A percentile compares a stretch with the other conserved stretches of the same genome.
Conservation (phyloP, 2,888 invertebrate species). For the Stegana nigrithorax region DNA sequence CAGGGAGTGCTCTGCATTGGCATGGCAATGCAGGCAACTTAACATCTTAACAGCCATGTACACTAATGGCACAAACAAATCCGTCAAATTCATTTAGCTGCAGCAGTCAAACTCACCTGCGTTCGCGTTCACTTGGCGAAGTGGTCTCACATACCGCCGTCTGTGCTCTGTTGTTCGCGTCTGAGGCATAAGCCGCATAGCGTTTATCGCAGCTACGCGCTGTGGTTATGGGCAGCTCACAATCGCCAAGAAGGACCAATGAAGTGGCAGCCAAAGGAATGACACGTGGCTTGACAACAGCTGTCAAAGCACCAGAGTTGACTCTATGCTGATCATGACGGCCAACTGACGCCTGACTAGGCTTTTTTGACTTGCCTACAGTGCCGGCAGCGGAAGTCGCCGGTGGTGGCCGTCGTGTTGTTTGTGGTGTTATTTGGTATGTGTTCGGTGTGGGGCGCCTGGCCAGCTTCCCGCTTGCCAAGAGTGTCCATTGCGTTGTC, state of each 20-base stretch:
- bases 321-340: too few species aligned
- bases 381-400: neutral
- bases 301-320: too few species aligned
- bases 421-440: neutral
- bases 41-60: too few species aligned
- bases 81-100: conserved; percentile 3
- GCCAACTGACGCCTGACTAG: too few species aligned
- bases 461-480: conserved; percentile 49
- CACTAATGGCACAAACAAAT: neutral
- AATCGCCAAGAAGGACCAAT: conserved; percentile 57
- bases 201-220: conserved; percentile 31
- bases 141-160: neutral
- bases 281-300: conserved; percentile 41
- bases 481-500: conserved; percentile 51
- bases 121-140: neutral
- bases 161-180: neutral
- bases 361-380: neutral
- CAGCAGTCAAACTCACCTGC: conserved; percentile 6
- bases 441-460: neutral
- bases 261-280: conserved; percentile 50
- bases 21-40: too few species aligned
- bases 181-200: neutral
- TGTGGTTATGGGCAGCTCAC: conserved; percentile 59
- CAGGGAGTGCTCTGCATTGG: neutral
- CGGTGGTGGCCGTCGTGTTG: too few species aligned